These are phyloP conservation scores for Arvicanthis niloticus DNA, from an alignment of 2,113 vertebrate genomes.

Conservation along the genomic window DNA sequence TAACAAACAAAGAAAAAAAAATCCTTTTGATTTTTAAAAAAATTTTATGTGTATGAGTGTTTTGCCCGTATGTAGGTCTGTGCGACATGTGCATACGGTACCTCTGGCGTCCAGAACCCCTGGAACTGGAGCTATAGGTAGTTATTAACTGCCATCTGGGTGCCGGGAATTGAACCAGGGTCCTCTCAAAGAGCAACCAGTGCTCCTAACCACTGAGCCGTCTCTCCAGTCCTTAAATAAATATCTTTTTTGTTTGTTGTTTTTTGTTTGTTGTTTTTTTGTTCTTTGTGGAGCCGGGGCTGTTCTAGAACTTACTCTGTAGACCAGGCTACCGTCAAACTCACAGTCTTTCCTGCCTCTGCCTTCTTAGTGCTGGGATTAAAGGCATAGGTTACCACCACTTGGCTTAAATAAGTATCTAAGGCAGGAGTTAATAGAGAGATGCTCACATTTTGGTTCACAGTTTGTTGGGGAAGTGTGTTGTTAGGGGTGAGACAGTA, in stretches of 20 bases:
- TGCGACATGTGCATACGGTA: not conserved
- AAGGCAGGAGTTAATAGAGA: not conserved
- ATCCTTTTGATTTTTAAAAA: not conserved
- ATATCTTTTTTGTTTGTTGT: not conserved
- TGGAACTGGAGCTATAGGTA: not conserved
- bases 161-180: not conserved
- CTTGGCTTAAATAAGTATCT: not conserved
- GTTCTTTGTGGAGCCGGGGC: not conserved
- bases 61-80: not conserved
- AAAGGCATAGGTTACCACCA: not conserved
- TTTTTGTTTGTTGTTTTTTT: not conserved
- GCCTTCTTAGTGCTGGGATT: not conserved
- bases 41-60: not conserved
- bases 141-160: not conserved
- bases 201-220: not conserved
- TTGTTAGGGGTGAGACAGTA: not conserved
- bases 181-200: not conserved
- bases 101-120: not conserved
- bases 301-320: not conserved
- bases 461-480: not conserved
- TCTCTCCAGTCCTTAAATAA: not conserved
- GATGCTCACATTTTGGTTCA: not conserved
- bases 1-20: not conserved
- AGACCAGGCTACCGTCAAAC: not conserved
- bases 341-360: not conserved